Evolutionary conservation across 1,140 invertebrate genomes (phyloP), one percentile per base, ranked within the genome.

Genomic region (Kradibia gibbosae): DNA sequence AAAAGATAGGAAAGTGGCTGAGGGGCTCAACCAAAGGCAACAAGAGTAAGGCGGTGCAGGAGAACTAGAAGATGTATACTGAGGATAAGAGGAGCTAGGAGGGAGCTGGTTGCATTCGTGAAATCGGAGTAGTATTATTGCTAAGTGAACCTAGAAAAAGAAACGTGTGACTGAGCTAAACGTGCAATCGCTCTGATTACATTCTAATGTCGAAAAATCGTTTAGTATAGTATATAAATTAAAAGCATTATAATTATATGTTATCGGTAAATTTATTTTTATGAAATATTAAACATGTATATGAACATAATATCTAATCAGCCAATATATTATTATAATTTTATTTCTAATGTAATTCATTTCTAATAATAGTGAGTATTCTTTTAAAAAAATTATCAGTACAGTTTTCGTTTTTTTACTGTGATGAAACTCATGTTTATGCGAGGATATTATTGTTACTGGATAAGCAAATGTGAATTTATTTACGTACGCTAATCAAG

Each of bases 1-100:
- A 71, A 53, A 78, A 65, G 60, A 53, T 78, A 50, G n/a, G 76
- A 78, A 70, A 70, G 60, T 48, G 60, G 75, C 45, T 72, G 70
- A 72, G 22, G 70, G 70, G 70, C 70, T 45, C 70, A 50, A 50
- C 70, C 48, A 48, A 31, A 48, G 70, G 39, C 42, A 72, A 50
- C 70, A 72, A 72, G 70, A 50, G 70, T 72, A 45, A 72, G 70
- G 42, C 70, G 45, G 70, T 72, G 31, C 70, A 5, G 20, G 57
- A 62, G 36, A 34, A 48, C 71, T 25, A 48, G 71, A 34, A 36
- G 39, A 71, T 48, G 42, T 71, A 71, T 71, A 73, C 31, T 1
- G 57, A 65, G 57, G 20, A 10, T 45, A 39, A 10, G 74, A 62
- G 57, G 57, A 39, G 36, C 4, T 39, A 8, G 62, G 3, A 57